phyloP scores from a whole-genome alignment of 2,797 vertebrate species.

The Poecilia velifera region DNA sequence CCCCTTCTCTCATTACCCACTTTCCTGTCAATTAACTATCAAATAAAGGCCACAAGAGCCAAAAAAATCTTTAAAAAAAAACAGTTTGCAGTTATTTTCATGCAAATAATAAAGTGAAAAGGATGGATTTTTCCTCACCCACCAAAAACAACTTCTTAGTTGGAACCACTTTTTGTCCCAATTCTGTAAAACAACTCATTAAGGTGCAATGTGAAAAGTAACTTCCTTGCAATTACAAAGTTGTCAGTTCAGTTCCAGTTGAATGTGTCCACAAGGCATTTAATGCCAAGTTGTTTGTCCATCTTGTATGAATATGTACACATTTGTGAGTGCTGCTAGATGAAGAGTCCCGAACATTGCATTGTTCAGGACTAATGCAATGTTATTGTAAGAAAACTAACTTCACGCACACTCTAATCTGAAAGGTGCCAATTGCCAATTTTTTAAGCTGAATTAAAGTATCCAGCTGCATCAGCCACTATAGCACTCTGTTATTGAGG shows the following conservation, averaged over 20 bases:
- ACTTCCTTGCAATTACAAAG: neutral
- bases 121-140: neutral
- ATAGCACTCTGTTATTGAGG: neutral
- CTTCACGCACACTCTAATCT: neutral
- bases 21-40: too few species aligned
- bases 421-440: neutral
- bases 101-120: neutral
- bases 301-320: neutral
- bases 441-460: too few species aligned
- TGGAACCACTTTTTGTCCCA: neutral
- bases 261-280: neutral
- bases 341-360: neutral
- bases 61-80: too few species aligned
- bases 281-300: neutral
- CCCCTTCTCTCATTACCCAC: too few species aligned
- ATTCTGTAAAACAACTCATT: neutral
- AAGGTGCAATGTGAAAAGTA: neutral
- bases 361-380: neutral
- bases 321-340: neutral
- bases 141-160: neutral
- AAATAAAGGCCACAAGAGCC: too few species aligned
- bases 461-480: neutral
- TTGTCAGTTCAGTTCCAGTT: neutral
- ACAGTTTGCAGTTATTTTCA: neutral
- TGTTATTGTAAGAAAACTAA: neutral